These are phyloP conservation scores for Lasioglossum lativentre DNA, from an alignment of 2,888 invertebrate species.

Conservation along the genomic window DNA sequence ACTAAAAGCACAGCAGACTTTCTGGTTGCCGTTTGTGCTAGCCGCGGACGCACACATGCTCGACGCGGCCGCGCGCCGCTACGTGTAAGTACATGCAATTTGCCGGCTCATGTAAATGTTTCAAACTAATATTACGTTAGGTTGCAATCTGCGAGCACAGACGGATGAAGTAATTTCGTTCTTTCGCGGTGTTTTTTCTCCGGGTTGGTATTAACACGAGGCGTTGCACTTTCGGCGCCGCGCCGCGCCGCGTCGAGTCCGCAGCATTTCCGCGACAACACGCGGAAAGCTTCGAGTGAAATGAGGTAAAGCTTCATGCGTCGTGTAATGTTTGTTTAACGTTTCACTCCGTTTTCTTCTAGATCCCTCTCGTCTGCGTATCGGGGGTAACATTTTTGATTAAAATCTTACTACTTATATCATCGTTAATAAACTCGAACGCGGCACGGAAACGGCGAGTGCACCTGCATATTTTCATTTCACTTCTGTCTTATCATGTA, in stretches of 20 bases:
- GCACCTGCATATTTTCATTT: constrained; percentile 3
- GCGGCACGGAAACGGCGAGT: neutral
- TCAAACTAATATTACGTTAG: constrained; percentile 50
- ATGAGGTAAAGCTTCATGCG: neutral
- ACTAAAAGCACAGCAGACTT: constrained; percentile 40
- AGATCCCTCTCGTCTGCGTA: neutral
- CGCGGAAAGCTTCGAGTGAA: neutral
- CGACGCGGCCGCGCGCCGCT: neutral
- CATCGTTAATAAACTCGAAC: neutral
- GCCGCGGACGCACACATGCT: neutral
- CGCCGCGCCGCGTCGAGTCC: neutral
- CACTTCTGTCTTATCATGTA: neutral
- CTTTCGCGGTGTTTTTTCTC: constrained; percentile 8
- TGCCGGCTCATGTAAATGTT: constrained; percentile 38
- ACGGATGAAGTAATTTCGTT: constrained; percentile 22
- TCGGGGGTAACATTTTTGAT: neutral
- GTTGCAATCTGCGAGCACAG: constrained; percentile 28
- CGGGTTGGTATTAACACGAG: neutral
- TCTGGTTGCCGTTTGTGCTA: constrained; percentile 18
- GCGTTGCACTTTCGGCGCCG: neutral
- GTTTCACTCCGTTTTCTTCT: neutral
- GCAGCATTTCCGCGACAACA: constrained; percentile 1
- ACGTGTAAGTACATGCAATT: constrained; percentile 30
- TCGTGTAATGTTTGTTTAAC: constrained; percentile 1
- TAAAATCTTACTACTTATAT: neutral